Base-by-base conservation (phyloP, 2,113 vertebrate species). In the Ictalurus furcatus region DNA sequence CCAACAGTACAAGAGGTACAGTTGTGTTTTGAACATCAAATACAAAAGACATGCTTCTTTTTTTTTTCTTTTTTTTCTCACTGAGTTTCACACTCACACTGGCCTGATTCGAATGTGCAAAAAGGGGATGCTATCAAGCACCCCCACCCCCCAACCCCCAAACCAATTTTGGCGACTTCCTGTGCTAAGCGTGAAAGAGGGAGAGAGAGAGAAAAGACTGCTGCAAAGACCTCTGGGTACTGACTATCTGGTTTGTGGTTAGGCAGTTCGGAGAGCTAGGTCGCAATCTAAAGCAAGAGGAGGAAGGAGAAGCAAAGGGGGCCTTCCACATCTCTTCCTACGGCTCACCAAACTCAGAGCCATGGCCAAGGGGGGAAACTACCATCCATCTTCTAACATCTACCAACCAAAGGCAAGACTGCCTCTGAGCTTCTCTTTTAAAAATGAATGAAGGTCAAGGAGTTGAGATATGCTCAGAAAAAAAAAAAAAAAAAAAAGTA, bases 251-350 rank as follows among this genome's bases (percentile, higher is more conserved):
- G 92, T 95, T 95, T 96, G 95, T 93, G 95, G 95, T 96, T 90
- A 89, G 89, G 86, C 90, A 73, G 85, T 90, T 93, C 90, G 85
- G 85, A 93, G 93, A 90, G 92, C 91, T 89, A 94, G 93, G 92
- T 94, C 87, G 85, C 89, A 89, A 92, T 92, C 89, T 93, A 19
- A 94, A 92, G 92, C 93, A 92, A 93, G 94, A 94, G 92, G 93
- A 94, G 95, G 95, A 95, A 93, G 93, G 92, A 94, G 93, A 92
- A 91, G 92, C 92, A 92, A 92, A 91, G 90, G 93, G 93, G 95
- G 95, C 94, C 95, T 96, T 96, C 95, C 92, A 95, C 92, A 93
- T 94, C 92, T 88, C 93, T 95, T 95, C 93, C 93, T 93, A 80
- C 76, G 88, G 85, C 91, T 92, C 92, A 93, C 90, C 94, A 92